Conservation (phyloP, 2,113 vertebrate genomes). For the Chaenogobius annularis region DNA sequence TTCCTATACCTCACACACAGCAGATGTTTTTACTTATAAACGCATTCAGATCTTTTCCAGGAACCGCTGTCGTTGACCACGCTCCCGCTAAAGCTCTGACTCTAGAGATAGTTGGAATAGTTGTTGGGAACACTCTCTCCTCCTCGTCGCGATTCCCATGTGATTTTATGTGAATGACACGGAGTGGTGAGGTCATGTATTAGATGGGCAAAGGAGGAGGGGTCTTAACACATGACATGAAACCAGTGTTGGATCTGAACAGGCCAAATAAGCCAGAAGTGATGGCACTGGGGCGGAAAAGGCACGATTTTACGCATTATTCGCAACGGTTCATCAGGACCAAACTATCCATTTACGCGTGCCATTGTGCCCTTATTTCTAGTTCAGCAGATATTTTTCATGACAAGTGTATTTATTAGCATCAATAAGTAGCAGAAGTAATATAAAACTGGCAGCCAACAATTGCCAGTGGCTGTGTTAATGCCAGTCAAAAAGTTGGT, state of each 20-base stretch:
- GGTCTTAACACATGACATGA: conserved; percentile 74
- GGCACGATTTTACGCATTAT: conserved; percentile 63
- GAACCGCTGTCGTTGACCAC: conserved; percentile 83
- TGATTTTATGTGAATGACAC: conserved; percentile 81
- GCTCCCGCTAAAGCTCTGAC: conserved; percentile 75
- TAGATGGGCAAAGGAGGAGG: conserved; percentile 48
- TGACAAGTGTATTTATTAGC: too few relatives aligned
- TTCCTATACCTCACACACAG: conserved; percentile 61
- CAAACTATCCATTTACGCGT: conserved; percentile 34
- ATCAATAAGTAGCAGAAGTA: not conserved
- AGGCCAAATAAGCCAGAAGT: conserved; percentile 38
- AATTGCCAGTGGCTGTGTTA: not conserved
- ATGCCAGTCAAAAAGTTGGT: not conserved
- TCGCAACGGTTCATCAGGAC: conserved; percentile 51
- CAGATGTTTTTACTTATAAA: conserved; percentile 86
- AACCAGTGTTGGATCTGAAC: conserved; percentile 71
- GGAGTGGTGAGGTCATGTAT: conserved; percentile 74
- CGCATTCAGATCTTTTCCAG: conserved; percentile 92
- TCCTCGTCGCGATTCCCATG: conserved; percentile 70
- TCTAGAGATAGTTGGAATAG: conserved; percentile 79
- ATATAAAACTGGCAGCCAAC: not conserved
- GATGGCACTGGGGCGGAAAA: conserved; percentile 56
- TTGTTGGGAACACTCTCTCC: conserved; percentile 72
- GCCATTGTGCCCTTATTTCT: conserved; percentile 4
- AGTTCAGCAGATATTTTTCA: not conserved